Evolutionary conservation across 2,113 vertebrate species (phyloP).

Genomic region (Stegastes partitus): DNA sequence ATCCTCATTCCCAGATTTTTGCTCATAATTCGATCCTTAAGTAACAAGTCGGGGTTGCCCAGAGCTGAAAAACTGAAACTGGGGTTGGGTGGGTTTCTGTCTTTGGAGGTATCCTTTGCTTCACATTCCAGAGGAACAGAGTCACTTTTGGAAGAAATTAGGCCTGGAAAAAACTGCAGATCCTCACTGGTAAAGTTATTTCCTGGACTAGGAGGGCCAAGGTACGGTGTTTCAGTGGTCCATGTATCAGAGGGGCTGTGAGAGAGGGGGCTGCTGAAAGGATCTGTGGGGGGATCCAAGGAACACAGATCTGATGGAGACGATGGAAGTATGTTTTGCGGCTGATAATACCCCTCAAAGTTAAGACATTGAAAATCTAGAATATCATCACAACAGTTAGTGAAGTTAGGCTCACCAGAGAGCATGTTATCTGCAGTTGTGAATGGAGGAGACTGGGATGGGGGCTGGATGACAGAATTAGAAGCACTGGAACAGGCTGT

Average conservation of each 20-base stretch:
- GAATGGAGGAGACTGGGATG: slow-evolving; percentile 80
- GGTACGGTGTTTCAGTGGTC: slow-evolving; percentile 84
- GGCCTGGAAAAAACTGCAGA: slow-evolving; percentile 81
- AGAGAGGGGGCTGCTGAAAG: slow-evolving; percentile 85
- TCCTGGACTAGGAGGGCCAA: slow-evolving; percentile 84
- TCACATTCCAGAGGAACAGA: slow-evolving; percentile 71
- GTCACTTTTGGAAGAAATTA: slow-evolving; percentile 78
- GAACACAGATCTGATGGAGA: slow-evolving; percentile 83
- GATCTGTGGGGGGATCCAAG: slow-evolving; percentile 82
- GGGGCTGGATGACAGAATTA: slow-evolving; percentile 75
- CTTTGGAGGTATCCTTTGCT: slow-evolving; percentile 70
- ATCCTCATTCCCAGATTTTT: slow-evolving; percentile 65
- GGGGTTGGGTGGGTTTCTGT: slow-evolving; percentile 61
- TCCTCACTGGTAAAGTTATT: slow-evolving; percentile 82
- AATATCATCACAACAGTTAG: slow-evolving; percentile 84
- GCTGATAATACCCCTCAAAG: slow-evolving; percentile 85
- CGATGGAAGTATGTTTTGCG: slow-evolving; percentile 81
- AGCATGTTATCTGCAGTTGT: slow-evolving; percentile 77
- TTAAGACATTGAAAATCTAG: slow-evolving; percentile 87
- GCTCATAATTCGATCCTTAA: slow-evolving; percentile 62
- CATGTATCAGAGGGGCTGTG: slow-evolving; percentile 84
- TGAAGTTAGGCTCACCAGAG: slow-evolving; percentile 79
- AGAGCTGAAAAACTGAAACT: slow-evolving; percentile 60
- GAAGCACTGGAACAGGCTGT: slow-evolving; percentile 50
- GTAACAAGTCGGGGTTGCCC: slow-evolving; percentile 56